Percentiles rank a stretch among this genome's conserved stretches.
Conservation (phyloP, 2,113 vertebrate species). For the Caracal caracal region DNA sequence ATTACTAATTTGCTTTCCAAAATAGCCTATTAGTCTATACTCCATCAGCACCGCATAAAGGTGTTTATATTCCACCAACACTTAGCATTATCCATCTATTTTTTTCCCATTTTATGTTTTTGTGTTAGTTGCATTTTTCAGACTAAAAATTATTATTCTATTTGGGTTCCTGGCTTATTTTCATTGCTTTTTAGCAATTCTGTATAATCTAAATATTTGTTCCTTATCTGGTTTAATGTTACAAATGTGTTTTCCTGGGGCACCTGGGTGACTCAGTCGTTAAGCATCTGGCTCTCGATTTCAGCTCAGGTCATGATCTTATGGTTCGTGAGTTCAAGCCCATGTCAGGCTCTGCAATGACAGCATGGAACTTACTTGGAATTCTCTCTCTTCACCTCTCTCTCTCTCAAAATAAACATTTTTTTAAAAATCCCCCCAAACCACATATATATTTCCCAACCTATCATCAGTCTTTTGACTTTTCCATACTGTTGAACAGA, state of each 20-base stretch:
- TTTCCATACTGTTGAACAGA: not conserved
- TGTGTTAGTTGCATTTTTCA: not conserved
- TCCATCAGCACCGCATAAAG: not conserved
- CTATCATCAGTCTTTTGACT: not conserved
- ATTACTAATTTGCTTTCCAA: not conserved
- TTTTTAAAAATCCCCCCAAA: no score
- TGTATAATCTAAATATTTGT: not conserved
- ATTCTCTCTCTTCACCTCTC: no score
- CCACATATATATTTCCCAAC: no score
- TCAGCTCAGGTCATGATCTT: no score
- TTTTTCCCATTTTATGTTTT: not conserved
- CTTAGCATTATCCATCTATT: not conserved
- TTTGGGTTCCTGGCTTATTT: not conserved
- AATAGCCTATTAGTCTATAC: not conserved
- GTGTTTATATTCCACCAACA: not conserved
- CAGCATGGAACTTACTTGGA: no score
- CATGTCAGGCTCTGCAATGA: no score
- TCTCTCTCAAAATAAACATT: no score
- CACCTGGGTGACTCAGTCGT: no score
- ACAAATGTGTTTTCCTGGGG: not conserved
- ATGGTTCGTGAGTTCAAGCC: no score
- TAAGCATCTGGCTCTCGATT: no score
- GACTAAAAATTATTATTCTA: not conserved
- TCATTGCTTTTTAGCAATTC: not conserved
- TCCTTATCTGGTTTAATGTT: not conserved